Percentiles rank a stretch among this genome's conserved stretches.
phyloP scores from a whole-genome alignment of 2,888 invertebrate genomes.

The Megaustenia siamemsis region DNA sequence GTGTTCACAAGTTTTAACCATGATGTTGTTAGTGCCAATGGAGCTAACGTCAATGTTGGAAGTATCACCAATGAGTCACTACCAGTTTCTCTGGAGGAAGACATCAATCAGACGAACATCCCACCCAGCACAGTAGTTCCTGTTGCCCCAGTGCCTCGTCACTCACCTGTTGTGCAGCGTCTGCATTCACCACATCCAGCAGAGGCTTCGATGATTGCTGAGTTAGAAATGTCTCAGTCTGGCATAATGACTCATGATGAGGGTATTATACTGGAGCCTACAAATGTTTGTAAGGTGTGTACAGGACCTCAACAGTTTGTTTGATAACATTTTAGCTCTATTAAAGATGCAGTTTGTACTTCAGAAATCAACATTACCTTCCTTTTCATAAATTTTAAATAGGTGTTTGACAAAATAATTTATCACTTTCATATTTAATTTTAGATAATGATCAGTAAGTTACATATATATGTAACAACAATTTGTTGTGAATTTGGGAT shows the following conservation, averaged over 20 bases:
- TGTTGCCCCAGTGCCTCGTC: conserved; percentile 48
- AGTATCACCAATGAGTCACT: conserved; percentile 43
- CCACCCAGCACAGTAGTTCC: conserved; percentile 45
- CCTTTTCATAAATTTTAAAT: too few species aligned
- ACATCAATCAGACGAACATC: conserved; percentile 50
- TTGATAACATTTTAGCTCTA: too few species aligned
- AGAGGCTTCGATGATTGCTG: conserved; percentile 42
- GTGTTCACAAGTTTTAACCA: conserved; percentile 31
- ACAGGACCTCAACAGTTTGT: too few species aligned
- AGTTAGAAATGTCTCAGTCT: conserved; percentile 41
- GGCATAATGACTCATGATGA: conserved; percentile 49
- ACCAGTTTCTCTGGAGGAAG: conserved; percentile 54
- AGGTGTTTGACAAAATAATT: too few species aligned
- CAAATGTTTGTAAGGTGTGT: conserved; percentile 82
- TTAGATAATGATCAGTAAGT: too few species aligned
- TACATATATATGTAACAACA: too few species aligned
- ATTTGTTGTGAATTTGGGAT: too few species aligned
- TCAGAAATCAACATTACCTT: too few species aligned
- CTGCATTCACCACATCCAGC: conserved; percentile 51
- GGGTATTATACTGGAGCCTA: conserved; percentile 54
- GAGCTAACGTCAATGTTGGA: conserved; percentile 36
- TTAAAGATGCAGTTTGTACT: too few species aligned
- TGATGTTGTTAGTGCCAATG: conserved; percentile 40
- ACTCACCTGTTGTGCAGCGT: conserved; percentile 46
- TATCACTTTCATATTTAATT: too few species aligned